Evolutionary conservation across 2,888 invertebrate species (phyloP), one percentile per base, ranked within the genome.

Genomic region (Caenorhabditis sulstoni): DNA sequence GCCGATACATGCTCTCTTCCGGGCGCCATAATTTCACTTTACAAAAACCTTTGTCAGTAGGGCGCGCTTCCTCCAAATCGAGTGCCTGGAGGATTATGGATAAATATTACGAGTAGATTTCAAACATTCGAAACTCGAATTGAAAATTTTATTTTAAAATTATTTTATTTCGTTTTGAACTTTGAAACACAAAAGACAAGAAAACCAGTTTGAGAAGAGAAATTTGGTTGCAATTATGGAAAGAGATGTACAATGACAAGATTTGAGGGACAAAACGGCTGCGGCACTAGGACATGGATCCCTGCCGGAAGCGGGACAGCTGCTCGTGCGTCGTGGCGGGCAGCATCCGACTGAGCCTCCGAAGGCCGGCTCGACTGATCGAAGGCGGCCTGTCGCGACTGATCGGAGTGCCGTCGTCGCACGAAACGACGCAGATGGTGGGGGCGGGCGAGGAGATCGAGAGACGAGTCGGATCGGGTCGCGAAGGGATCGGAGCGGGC

Each of bases 281-380:
- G n/a, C n/a, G n/a, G n/a, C n/a, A 29, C 52, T 20, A 71, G 0
- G 71, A 71, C 71, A 57, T 64, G n/a, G 71, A 71, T 14, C 71
- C 78, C 23, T 62, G 78, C 12, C 79, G 62, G 35, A 79, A 79
- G 14, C 68, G 23, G n/a, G 58, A 64, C 37, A 79, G 29, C 37
- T 79, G 79, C 53, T 79, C 79, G 23, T 79, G 79, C 16, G 73
- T 73, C 3, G 62, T 66, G 12, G 81, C 84, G 12, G 81, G 81
- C 4, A 84, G 45, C 84, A 82, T 84, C n/a, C 84, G 65, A 41
- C 80, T 80, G 12, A 84, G 58, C 20, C 84, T 64, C 20, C 84
- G 73, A 22, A 84, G 62, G 5, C 78, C 77, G 14, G 80, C 84
- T 18, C 81, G 45, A 23, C 78, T 75, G 23, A 84, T 81, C 8